Base-by-base conservation (phyloP, 2,797 vertebrate genomes). In the Coluber constrictor region DNA sequence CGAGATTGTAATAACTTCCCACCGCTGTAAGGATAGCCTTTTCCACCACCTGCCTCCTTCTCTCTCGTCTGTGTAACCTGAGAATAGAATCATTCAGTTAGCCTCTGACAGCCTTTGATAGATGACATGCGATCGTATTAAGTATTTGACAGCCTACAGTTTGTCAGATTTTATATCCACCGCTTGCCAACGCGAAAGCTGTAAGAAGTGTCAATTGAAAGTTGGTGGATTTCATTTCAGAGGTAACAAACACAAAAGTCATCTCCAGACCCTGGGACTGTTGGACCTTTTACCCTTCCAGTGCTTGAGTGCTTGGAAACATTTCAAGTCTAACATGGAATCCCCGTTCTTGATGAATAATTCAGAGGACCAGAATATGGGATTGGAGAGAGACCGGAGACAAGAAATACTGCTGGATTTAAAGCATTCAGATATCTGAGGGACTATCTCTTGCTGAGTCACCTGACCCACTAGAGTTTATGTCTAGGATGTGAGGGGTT, bases 31-130 rank as follows among this genome's bases (percentile, higher is more conserved):
- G 23, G 11, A 8, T 8, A 63, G 55, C 32, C 10, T 63, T 83
- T 55, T 12, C 70, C 60, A 32, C 20, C 43, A 5, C 27, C 43
- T n/a, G 43, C 43, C 29, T 11, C 10, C 10, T 7, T 63, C 9
- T 83, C 20, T 29, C 15, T 27, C 5, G 12, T 59, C n/a, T 13
- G 27, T 37, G 27, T 90, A 70, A 70, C 29, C 56, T 66, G 27
- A 90, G 83, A 16, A 70, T 74, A 87, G 83, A 57, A 74, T 92
- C 63, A 47, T 27, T 66, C 57, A 54, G 61, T 66, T 63, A 74
- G 61, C 18, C 70, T 74, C 55, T 90, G 89, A 60, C 55, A 90
- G 37, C 25, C 55, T 59, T 93, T 93, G 89, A 93, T 60, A 74
- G 63, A 93, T 59, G 29, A 74, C 60, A 54, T 59, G 83, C 61